Base-by-base conservation (phyloP, 1,140 invertebrate species). In the Macrobrachium rosenbergii region DNA sequence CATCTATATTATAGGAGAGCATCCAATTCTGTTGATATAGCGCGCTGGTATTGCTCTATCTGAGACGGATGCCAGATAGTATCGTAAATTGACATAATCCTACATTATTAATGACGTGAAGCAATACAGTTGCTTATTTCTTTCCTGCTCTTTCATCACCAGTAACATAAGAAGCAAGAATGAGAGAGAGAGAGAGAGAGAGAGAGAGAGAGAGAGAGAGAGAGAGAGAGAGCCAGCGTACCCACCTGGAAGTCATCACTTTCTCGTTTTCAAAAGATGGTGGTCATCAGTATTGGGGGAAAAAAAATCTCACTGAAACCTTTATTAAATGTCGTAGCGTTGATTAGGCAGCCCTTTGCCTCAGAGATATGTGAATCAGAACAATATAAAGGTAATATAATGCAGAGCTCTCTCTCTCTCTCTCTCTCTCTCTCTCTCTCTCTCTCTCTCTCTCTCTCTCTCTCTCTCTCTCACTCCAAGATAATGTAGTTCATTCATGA, bases 151-250 rank as follows among this genome's bases (percentile, higher is more conserved):
- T 37, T 37, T 37, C 28, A 37, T 37, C 28, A 37, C 28, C 28
- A 37, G 1, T 37, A 37, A 37, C 3, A 3, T 37, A 37, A 37
- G 28, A 12, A 52, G 52, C 8, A 12, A 52, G 6, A 52, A 5
- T 3, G 52, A 52, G 52, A 52, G 52, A 52, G 52, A 10, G 52
- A 52, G 52, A 52, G 52, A 52, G 52, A 52, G 52, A 67, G 64
- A 67, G 64, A 67, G 64, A 23, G 64, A 69, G 64, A 69, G 64
- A n/a, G 64, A 69, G 67, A 72, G 67, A 72, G 67, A 72, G n/a
- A 72, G 21, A 28, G 16, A 72, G 11, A n/a, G n/a, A n/a, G n/a
- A n/a, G n/a, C n/a, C n/a, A n/a, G 64, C 64, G 8, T 67, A 72
- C 21, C 14, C 21, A 7, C 52, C 12, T 52, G 52, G 52, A 37